These are phyloP conservation scores for Hemitrygon akajei DNA, from an alignment of 2,797 vertebrate species.

Conservation along the genomic window DNA sequence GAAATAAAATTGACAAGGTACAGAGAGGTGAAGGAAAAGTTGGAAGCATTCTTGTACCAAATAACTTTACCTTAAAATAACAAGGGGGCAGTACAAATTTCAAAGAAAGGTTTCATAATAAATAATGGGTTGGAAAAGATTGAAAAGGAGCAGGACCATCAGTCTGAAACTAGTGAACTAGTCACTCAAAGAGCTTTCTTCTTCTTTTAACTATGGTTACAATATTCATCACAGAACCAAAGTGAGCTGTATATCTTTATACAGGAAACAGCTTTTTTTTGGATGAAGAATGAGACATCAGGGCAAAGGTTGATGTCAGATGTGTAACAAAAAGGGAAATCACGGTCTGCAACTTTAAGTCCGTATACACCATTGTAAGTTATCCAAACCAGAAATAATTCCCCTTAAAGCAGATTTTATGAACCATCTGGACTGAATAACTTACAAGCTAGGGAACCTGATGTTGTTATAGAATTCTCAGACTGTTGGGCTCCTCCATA, in stretches of 20 bases:
- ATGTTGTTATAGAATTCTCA: neutral
- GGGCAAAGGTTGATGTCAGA: slow-evolving; percentile 34
- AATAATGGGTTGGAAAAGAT: neutral
- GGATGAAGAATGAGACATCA: slow-evolving; percentile 22
- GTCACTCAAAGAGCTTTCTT: neutral
- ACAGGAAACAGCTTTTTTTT: slow-evolving; percentile 1
- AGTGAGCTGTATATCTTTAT: neutral
- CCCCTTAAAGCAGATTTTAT: neutral
- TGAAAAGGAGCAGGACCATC: neutral
- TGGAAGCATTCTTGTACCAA: neutral
- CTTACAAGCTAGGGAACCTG: neutral
- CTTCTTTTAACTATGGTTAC: neutral
- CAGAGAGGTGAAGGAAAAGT: neutral
- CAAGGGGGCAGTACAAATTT: neutral
- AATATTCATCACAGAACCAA: slow-evolving; percentile 1
- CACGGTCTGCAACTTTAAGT: neutral
- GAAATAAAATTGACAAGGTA: neutral
- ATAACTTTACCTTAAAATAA: neutral
- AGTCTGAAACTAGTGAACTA: slow-evolving; percentile 11
- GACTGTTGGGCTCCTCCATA: neutral
- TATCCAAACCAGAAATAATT: slow-evolving; percentile 33
- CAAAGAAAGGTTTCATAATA: neutral
- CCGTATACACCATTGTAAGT: slow-evolving; percentile 15
- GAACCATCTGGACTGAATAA: slow-evolving; percentile 22
- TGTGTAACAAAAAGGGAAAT: neutral